Evolutionary conservation across 1,140 invertebrate species (phyloP).

Genomic region (Papilio glaucus): DNA sequence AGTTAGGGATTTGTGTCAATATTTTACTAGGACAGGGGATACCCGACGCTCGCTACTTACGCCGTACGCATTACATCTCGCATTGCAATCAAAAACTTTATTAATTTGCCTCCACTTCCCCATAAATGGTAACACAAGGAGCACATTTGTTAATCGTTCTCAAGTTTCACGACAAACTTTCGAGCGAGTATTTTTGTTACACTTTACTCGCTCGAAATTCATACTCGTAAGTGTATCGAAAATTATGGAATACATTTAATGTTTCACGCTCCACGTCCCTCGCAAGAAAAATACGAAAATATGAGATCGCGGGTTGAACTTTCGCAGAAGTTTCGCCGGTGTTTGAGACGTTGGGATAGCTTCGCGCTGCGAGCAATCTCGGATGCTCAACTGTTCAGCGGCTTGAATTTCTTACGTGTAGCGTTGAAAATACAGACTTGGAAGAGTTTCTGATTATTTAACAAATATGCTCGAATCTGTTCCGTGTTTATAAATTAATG

Average conservation of each 20-base stretch:
- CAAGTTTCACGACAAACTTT: conserved; percentile 61
- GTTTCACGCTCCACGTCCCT: conserved; percentile 55
- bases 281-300: conserved; percentile 72
- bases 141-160: conserved; percentile 65
- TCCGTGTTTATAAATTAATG: background rate
- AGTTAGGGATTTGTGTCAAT: conserved; percentile 83
- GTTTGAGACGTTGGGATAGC: conserved; percentile 61
- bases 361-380: conserved; percentile 48
- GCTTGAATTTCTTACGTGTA: conserved; percentile 7
- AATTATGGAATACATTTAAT: conserved; percentile 77
- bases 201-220: conserved; percentile 60
- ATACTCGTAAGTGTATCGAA: conserved; percentile 62
- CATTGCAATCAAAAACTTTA: conserved; percentile 60
- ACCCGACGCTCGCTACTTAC: conserved; percentile 39
- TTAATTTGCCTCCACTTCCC: conserved; percentile 59
- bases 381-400: conserved; percentile 21
- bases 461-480: background rate
- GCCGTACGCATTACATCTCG: conserved; percentile 31
- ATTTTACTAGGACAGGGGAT: conserved; percentile 80
- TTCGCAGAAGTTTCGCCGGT: conserved; percentile 52
- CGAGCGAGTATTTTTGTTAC: conserved; percentile 75
- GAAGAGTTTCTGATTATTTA: conserved; percentile 6
- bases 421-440: background rate
- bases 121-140: conserved; percentile 45
- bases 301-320: conserved; percentile 57